phyloP scores from a whole-genome alignment of 2,797 vertebrate species.

The Poeciliopsis paucimaculata region DNA sequence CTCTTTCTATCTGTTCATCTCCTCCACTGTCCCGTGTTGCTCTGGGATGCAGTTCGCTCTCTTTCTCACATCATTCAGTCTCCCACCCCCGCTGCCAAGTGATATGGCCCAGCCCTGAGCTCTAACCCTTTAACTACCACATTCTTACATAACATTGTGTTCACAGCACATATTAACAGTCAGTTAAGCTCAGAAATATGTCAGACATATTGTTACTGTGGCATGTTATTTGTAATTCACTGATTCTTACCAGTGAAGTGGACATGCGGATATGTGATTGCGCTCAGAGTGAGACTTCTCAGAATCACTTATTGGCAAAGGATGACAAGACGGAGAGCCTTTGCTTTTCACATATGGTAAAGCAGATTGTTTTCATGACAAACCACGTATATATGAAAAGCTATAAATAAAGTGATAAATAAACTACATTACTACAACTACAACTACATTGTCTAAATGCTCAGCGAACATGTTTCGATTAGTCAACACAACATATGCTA shows the following conservation, averaged over 20 bases:
- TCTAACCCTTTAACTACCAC: constrained; percentile 61
- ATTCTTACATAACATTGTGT: constrained; percentile 69
- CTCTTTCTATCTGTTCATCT: constrained; percentile 29
- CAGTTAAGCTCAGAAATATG: constrained; percentile 15
- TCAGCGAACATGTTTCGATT: neutral
- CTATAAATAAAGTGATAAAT: neutral
- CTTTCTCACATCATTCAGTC: constrained; percentile 21
- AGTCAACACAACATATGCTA: neutral
- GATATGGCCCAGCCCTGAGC: constrained; percentile 64
- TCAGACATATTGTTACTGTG: constrained; percentile 11
- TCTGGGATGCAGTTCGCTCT: constrained; percentile 29
- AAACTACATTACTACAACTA: too few relatives aligned
- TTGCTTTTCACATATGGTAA: neutral
- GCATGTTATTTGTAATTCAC: constrained; percentile 4
- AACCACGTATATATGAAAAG: neutral
- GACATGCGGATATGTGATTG: neutral
- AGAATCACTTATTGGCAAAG: neutral
- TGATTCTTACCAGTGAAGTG: neutral
- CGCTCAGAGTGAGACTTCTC: neutral
- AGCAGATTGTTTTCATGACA: neutral
- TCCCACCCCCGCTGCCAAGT: constrained; percentile 36
- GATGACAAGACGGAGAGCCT: neutral
- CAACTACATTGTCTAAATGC: neutral
- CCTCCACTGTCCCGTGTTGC: constrained; percentile 33
- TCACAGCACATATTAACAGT: constrained; percentile 43